phyloP scores from a whole-genome alignment of 2,888 invertebrate species.

The Deroplatys truncata region DNA sequence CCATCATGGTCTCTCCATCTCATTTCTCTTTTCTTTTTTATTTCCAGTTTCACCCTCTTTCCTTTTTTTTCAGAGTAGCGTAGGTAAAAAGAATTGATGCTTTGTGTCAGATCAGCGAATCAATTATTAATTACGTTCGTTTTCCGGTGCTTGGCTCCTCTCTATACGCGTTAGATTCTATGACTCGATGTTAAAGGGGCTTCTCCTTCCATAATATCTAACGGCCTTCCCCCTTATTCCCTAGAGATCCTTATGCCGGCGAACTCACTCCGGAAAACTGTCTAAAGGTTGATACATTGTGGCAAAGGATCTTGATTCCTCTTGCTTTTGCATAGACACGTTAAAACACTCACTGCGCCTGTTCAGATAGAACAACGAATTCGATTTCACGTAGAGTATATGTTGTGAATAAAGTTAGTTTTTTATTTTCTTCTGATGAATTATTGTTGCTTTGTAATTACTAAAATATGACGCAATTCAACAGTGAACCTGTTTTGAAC shows the following conservation, averaged over 20 bases:
- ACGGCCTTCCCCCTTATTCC: not conserved
- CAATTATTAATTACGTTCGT: conserved; percentile 22
- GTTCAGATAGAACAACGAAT: too few relatives aligned
- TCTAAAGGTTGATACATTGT: not conserved
- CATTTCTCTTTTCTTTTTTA: not conserved
- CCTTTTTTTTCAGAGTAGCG: not conserved
- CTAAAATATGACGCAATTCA: too few relatives aligned
- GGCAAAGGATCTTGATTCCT: not conserved
- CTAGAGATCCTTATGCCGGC: not conserved
- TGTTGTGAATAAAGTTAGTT: too few relatives aligned
- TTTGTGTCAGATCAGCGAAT: conserved; percentile 25
- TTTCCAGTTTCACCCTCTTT: not conserved
- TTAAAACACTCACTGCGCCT: not conserved
- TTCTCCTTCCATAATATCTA: not conserved
- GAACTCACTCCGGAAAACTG: not conserved
- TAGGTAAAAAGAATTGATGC: conserved; percentile 22
- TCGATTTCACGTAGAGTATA: too few relatives aligned
- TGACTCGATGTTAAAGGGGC: not conserved
- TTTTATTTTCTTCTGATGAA: too few relatives aligned
- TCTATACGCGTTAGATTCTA: not conserved
- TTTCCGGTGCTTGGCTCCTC: conserved; percentile 13
- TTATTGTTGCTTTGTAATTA: too few relatives aligned
- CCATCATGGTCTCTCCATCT: not conserved
- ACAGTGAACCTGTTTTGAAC: too few relatives aligned
- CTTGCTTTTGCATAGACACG: not conserved